Conservation (phyloP, 2,888 invertebrate species). For the Drosophila formosana region DNA sequence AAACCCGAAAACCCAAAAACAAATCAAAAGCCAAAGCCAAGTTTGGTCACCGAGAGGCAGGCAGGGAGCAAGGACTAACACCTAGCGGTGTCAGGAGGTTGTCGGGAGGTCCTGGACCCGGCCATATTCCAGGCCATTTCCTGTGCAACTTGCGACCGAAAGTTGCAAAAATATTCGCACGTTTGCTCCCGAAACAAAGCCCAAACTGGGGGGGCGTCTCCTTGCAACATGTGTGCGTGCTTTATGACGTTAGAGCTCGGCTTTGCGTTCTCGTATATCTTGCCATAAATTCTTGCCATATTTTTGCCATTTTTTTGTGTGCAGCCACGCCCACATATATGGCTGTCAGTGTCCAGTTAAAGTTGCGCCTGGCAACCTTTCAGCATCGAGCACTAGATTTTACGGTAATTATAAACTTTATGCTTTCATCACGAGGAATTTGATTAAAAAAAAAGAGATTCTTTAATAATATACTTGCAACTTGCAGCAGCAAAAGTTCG, state of each 20-base stretch:
- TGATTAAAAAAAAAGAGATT: slow-evolving; percentile 40
- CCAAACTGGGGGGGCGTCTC: slow-evolving; percentile 20
- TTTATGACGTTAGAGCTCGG: slow-evolving; percentile 50
- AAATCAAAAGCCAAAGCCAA: slow-evolving; percentile 66
- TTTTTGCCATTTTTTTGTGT: slow-evolving; percentile 8
- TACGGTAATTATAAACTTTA: slow-evolving; percentile 77
- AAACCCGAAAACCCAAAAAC: slow-evolving; percentile 55
- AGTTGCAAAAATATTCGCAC: slow-evolving; percentile 79
- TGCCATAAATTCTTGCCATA: slow-evolving; percentile 67
- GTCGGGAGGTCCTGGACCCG: slow-evolving; percentile 15
- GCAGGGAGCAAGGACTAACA: slow-evolving; percentile 28
- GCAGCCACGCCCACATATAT: slow-evolving; percentile 30
- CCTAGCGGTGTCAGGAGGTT: slow-evolving; percentile 37
- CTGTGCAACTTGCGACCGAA: slow-evolving; percentile 75
- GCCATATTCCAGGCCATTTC: slow-evolving; percentile 70
- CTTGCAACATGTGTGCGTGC: slow-evolving; percentile 55
- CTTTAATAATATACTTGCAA: slow-evolving; percentile 39
- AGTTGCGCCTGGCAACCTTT: slow-evolving; percentile 36
- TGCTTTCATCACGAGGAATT: slow-evolving; percentile 63
- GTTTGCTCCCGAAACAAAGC: slow-evolving; percentile 71
- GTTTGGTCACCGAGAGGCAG: neutral
- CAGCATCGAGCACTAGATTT: slow-evolving; percentile 67
- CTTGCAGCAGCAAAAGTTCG: slow-evolving; percentile 8
- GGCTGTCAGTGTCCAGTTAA: slow-evolving; percentile 36
- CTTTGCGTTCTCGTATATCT: slow-evolving; percentile 62